phyloP scores from a whole-genome alignment of 2,113 vertebrate genomes.

The Ciconia boyciana region DNA sequence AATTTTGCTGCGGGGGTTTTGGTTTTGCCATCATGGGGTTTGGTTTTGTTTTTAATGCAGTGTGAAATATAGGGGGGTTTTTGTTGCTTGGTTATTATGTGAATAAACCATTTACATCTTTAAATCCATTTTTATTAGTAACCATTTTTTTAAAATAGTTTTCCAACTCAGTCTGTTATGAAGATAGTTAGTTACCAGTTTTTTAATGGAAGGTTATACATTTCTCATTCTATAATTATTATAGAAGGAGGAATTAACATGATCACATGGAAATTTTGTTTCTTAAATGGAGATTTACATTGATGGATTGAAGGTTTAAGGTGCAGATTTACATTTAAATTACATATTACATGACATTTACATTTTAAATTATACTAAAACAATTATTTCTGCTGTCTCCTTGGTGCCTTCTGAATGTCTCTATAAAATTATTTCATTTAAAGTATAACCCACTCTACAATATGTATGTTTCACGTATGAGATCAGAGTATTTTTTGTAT shows the following conservation, averaged over 20 bases:
- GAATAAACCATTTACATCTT: neutral
- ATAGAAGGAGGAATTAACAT: conserved; percentile 43
- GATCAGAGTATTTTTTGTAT: neutral
- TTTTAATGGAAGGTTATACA: conserved; percentile 48
- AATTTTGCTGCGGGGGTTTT: neutral
- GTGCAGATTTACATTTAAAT: conserved; percentile 67
- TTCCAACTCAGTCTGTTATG: neutral
- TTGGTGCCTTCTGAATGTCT: conserved; percentile 9
- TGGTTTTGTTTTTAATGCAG: neutral
- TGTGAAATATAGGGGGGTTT: neutral
- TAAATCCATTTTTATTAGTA: conserved; percentile 10
- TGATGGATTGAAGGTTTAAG: conserved; percentile 66
- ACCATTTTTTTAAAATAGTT: neutral
- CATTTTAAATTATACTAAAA: conserved; percentile 66
- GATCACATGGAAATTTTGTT: conserved; percentile 57
- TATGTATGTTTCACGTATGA: neutral
- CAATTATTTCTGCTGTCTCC: conserved; percentile 62
- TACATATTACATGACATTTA: conserved; percentile 56
- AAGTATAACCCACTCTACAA: neutral
- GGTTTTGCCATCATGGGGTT: neutral
- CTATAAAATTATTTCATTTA: conserved; percentile 27
- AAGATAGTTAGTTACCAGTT: conserved; percentile 12
- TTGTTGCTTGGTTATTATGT: neutral
- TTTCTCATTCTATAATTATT: conserved; percentile 52
- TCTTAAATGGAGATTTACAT: conserved; percentile 60